Evolutionary conservation across 2,797 vertebrate genomes (phyloP), one percentile per base, ranked within the genome.

Genomic region (Arctocebus calabarensis): DNA sequence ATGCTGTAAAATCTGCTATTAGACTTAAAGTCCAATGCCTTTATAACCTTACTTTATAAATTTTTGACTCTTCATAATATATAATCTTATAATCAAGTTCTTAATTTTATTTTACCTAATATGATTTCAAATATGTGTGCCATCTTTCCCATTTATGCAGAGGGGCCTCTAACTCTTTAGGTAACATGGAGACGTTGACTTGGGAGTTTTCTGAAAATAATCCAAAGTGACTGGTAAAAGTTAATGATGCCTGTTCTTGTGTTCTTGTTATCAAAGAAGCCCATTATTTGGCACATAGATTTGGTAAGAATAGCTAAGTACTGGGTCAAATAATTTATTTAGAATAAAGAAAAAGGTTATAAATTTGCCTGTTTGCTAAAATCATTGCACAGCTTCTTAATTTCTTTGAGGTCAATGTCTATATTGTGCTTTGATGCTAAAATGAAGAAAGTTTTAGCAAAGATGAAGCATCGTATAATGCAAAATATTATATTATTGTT

Each of bases 181-280:
- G 11, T 62, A 73, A 61, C 17, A 92, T 45, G 19, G 29, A 57
- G 62, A 86, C 37, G 48, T 16, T 78, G 43, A 78, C 22, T 85
- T 66, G 34, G 92, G 77, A 84, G 70, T 84, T 90, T 93, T 91
- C 82, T 85, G 66, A 90, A 62, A 85, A 78, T 45, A 89, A 71
- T 22, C 29, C 59, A 52, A 70, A 91, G 55, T 64, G 79, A 79
- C 1, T 70, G 74, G 37, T 86, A 84, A 95, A 92, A 91, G 34
- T 86, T 84, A 83, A 3, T 55, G 34, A 70, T 19, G 34, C 17
- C 1, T 62, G 8, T 66, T 14, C 29, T 88, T n/a, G 5, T 37
- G 71, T 48, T 79, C 45, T 78, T 64, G n/a, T 78, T 62, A 87
- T 32, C 74, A 95, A 91, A 86, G 43, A 91, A 73, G 59, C 17